Percentiles rank a stretch among this genome's conserved stretches.
Evolutionary conservation across 2,113 vertebrate species (phyloP).

Genomic region (Acanthisitta chloris): DNA sequence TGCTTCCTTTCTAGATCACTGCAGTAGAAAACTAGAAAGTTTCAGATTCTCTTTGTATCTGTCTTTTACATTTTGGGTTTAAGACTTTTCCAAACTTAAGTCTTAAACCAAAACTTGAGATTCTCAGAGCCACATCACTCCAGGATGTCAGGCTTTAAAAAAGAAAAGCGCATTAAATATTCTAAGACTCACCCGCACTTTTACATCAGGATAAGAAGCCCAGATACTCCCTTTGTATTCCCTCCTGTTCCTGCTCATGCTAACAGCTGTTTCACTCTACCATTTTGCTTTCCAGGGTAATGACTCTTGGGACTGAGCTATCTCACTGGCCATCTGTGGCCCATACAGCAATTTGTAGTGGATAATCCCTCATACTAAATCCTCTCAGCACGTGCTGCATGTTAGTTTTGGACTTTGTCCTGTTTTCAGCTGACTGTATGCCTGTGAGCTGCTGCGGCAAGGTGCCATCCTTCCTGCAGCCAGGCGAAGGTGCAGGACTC

Average conservation of each 20-base stretch:
- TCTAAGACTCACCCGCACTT: neutral
- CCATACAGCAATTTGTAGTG: constrained; percentile 7
- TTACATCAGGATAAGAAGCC: neutral
- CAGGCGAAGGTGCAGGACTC: accelerated
- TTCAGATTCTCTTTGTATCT: neutral
- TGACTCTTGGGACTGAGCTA: neutral
- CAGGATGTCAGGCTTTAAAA: neutral
- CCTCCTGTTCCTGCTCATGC: neutral
- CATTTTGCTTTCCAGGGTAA: constrained; percentile 20
- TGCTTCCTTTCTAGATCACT: neutral
- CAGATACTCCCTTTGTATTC: neutral
- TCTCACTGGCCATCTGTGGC: constrained; percentile 42
- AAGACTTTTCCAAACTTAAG: neutral
- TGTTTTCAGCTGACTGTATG: neutral
- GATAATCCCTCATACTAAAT: neutral
- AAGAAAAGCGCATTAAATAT: neutral
- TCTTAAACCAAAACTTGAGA: neutral
- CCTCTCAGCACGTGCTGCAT: neutral
- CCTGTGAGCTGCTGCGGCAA: neutral
- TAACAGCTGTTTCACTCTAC: neutral
- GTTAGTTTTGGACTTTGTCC: constrained; percentile 36
- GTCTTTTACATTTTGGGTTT: neutral
- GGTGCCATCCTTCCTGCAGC: neutral
- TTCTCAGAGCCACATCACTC: neutral
- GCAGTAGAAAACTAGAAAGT: neutral